A percentile compares a stretch with the other conserved stretches of the same genome.
These are phyloP conservation scores for Sphaeramia orbicularis DNA, from an alignment of 2,797 vertebrate species.

Conservation along the genomic window DNA sequence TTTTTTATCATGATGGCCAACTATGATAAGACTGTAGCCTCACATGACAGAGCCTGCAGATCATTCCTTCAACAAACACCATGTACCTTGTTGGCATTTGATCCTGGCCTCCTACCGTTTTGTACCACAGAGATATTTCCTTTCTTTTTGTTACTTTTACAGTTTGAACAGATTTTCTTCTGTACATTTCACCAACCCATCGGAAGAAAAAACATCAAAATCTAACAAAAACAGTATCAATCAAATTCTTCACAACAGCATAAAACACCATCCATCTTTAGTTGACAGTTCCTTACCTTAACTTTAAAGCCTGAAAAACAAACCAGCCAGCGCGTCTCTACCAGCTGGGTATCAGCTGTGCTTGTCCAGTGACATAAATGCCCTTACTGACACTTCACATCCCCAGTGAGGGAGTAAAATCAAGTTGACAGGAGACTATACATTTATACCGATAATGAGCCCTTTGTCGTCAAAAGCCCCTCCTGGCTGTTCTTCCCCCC, in stretches of 20 bases:
- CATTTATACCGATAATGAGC: constrained; percentile 48
- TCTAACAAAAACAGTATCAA: background rate
- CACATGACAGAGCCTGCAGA: no score
- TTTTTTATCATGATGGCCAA: no score
- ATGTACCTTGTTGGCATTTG: no score
- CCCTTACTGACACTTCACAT: constrained; percentile 45
- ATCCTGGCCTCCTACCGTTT: no score
- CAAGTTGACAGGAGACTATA: constrained; percentile 46
- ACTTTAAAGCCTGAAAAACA: background rate
- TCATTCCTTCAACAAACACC: no score
- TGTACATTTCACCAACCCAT: background rate
- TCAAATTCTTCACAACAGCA: no score
- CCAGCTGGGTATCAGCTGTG: constrained; percentile 41
- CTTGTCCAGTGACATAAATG: background rate
- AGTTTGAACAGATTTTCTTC: no score
- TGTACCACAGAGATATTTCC: no score
- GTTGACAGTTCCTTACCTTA: constrained; percentile 35
- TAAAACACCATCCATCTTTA: background rate
- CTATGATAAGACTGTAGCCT: no score
- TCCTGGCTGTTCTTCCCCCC: background rate
- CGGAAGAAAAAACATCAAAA: background rate
- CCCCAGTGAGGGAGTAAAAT: constrained; percentile 21
- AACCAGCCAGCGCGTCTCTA: constrained; percentile 3
- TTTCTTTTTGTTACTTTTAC: no score
- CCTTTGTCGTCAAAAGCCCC: constrained; percentile 24